phyloP scores from a whole-genome alignment of 2,888 invertebrate species.

The Plagiodera versicolora region DNA sequence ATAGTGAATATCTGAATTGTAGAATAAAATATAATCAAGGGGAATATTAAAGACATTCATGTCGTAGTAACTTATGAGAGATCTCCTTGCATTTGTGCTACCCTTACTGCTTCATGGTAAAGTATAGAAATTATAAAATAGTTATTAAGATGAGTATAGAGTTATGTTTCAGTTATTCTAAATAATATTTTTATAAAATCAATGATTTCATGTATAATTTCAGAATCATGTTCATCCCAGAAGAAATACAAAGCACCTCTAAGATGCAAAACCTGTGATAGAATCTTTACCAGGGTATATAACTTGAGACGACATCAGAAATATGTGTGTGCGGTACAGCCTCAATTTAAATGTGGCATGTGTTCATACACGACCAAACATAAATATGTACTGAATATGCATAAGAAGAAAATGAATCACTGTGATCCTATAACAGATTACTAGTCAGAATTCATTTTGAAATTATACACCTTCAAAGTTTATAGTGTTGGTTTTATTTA shows the following conservation, averaged over 20 bases:
- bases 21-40: too few relatives aligned
- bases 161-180: too few relatives aligned
- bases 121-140: too few relatives aligned
- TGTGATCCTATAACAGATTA: neutral
- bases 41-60: too few relatives aligned
- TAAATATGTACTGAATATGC: constrained; percentile 7
- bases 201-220: neutral
- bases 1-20: too few relatives aligned
- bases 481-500: too few relatives aligned
- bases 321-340: constrained; percentile 36
- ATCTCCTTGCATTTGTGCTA: too few relatives aligned
- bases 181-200: neutral
- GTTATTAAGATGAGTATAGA: too few relatives aligned
- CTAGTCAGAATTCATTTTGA: too few relatives aligned
- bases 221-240: neutral
- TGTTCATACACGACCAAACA: constrained; percentile 11
- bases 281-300: constrained; percentile 34
- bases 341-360: constrained; percentile 25
- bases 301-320: constrained; percentile 37
- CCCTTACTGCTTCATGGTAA: too few relatives aligned
- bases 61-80: too few relatives aligned
- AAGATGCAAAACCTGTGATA: constrained; percentile 33
- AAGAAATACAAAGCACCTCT: neutral
- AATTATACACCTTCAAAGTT: too few relatives aligned
- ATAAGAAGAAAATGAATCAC: neutral